These are phyloP conservation scores for Apodemia hepburni DNA, from an alignment of 2,888 invertebrate genomes.

Conservation along the genomic window DNA sequence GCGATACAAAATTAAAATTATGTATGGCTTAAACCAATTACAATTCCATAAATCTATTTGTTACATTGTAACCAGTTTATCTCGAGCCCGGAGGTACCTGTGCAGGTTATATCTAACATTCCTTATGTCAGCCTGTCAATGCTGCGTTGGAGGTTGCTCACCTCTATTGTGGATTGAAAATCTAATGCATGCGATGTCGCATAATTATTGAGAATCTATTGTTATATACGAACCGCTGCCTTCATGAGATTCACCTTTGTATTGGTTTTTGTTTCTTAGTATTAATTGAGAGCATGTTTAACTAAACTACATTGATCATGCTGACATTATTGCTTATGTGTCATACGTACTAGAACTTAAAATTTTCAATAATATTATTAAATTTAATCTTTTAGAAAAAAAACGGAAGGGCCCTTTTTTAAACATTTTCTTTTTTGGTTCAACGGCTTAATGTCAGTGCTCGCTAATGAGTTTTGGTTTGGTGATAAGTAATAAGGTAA, in stretches of 20 bases:
- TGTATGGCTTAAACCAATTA: not conserved
- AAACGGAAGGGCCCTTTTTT: too few relatives aligned
- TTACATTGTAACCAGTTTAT: not conserved
- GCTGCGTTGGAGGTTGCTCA: slow-evolving; percentile 62
- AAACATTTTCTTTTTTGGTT: too few relatives aligned
- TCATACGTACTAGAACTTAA: too few relatives aligned
- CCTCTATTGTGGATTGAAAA: slow-evolving; percentile 48
- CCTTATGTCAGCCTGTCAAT: slow-evolving; percentile 16
- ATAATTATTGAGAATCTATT: slow-evolving; percentile 46
- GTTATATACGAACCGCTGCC: slow-evolving; percentile 10
- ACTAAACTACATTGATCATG: not conserved
- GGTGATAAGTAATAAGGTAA: too few relatives aligned
- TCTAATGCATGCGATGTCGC: slow-evolving; percentile 58
- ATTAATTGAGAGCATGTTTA: slow-evolving; percentile 1
- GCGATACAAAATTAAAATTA: not conserved
- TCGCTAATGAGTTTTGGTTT: too few relatives aligned
- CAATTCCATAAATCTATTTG: not conserved
- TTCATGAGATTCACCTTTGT: slow-evolving; percentile 12
- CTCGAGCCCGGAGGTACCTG: slow-evolving; percentile 8
- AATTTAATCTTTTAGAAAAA: too few relatives aligned
- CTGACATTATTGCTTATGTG: not conserved
- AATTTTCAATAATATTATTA: too few relatives aligned
- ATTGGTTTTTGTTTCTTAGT: slow-evolving; percentile 6
- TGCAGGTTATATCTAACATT: slow-evolving; percentile 20
- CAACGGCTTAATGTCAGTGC: too few relatives aligned